A percentile compares a stretch with the other conserved stretches of the same genome.
These are phyloP conservation scores for Drosophila oshimai DNA, from an alignment of 1,140 invertebrate genomes.

Conservation along the genomic window DNA sequence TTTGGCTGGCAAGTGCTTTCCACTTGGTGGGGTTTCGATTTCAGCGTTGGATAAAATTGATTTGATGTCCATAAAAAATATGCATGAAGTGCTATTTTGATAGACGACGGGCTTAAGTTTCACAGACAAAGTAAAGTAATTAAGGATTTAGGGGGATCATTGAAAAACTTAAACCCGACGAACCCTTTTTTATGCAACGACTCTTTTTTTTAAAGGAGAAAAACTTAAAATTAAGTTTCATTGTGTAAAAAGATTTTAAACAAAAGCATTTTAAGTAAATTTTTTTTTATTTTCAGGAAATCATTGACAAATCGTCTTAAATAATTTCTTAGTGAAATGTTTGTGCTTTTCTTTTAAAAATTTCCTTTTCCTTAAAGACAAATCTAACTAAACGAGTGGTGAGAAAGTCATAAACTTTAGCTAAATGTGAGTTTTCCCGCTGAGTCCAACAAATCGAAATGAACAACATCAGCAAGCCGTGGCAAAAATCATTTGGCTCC, in stretches of 20 bases:
- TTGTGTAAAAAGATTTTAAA: too few relatives aligned
- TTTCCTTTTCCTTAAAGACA: not conserved
- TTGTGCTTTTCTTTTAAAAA: not conserved
- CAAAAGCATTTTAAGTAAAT: too few relatives aligned
- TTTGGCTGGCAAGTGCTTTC: slow-evolving; percentile 42
- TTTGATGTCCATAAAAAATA: slow-evolving; percentile 19
- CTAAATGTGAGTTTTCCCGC: not conserved
- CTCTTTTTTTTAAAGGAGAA: too few relatives aligned
- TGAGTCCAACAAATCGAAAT: not conserved
- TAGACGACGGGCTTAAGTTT: slow-evolving; percentile 8
- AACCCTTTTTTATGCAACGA: too few relatives aligned
- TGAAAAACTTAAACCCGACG: too few relatives aligned
- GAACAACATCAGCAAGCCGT: slow-evolving; percentile 11
- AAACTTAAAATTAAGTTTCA: too few relatives aligned
- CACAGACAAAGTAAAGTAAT: not conserved
- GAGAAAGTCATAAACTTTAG: slow-evolving; percentile 2
- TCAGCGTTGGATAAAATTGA: not conserved
- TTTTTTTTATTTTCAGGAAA: too few relatives aligned
- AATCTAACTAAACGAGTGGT: not conserved
- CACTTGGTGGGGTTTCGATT: slow-evolving; percentile 44
- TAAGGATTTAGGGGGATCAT: too few relatives aligned
- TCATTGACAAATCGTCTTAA: too few relatives aligned
- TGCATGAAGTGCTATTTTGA: slow-evolving; percentile 9
- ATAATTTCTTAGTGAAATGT: too few relatives aligned
- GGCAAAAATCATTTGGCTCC: not conserved